Conservation (phyloP, 1,140 invertebrate genomes). For the Caerostris darwini region DNA sequence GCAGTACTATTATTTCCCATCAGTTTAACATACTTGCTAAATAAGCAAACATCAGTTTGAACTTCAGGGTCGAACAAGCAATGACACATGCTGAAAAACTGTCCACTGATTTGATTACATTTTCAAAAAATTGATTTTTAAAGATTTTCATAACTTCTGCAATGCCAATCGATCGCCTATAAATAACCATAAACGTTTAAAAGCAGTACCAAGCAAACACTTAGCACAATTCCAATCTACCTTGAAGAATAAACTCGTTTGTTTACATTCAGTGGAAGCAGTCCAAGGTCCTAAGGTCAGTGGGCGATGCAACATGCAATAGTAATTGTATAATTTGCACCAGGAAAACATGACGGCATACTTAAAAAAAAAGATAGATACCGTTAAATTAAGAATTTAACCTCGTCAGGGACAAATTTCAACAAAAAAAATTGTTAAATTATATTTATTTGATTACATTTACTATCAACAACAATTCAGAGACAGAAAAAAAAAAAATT, state of each 20-base stretch:
- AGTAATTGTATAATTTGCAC: background rate
- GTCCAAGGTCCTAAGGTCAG: constrained; percentile 23
- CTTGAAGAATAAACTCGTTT: constrained; percentile 39
- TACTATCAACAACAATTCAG: no score
- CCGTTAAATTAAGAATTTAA: no score
- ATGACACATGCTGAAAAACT: no score
- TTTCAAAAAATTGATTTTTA: background rate
- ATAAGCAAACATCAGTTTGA: no score
- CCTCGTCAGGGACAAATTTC: no score
- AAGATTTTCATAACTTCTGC: background rate
- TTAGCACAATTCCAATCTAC: background rate
- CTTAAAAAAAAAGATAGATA: background rate
- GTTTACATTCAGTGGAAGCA: background rate
- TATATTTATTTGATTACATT: no score
- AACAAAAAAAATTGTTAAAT: no score
- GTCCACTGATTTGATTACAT: background rate
- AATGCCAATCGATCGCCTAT: background rate
- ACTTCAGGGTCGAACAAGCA: no score
- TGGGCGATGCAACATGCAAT: background rate
- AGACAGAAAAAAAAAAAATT: no score
- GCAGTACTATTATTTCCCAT: no score
- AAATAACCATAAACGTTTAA: background rate
- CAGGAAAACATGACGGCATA: background rate
- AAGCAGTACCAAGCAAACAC: background rate
- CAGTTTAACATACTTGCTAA: no score